Evolutionary conservation across 2,888 invertebrate species (phyloP).

Genomic region (Sympetrum striolatum): DNA sequence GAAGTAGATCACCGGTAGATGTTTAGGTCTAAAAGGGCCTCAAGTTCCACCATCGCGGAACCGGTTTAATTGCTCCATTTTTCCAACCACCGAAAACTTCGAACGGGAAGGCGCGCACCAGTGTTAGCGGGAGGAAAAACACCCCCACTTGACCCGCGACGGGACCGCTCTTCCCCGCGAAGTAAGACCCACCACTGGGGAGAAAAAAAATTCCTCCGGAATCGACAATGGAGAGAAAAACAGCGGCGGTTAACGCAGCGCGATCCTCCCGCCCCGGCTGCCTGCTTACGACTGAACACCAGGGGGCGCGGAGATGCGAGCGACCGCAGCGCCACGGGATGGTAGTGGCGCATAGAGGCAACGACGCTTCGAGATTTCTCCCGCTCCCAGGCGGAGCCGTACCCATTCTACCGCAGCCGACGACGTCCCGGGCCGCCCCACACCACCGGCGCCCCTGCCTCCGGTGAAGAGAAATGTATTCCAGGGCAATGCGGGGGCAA

Average conservation of each 20-base stretch:
- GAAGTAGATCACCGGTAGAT: background rate
- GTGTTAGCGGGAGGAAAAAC: background rate
- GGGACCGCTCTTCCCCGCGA: background rate
- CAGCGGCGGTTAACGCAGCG: background rate
- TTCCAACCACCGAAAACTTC: background rate
- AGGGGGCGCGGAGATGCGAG: conserved; percentile 1
- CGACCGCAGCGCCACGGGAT: conserved; percentile 18
- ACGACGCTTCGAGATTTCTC: background rate
- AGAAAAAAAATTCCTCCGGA: background rate
- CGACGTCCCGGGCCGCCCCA: background rate
- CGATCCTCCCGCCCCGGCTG: conserved; percentile 27
- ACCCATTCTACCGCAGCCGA: background rate
- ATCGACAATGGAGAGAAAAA: background rate
- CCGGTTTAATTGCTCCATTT: background rate
- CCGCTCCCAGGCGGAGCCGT: background rate
- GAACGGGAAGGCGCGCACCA: background rate
- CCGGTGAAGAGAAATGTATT: conserved; percentile 23
- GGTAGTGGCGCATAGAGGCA: conserved; percentile 27
- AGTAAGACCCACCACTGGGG: background rate
- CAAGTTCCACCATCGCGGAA: background rate
- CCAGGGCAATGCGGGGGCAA: conserved; percentile 8
- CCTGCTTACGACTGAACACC: conserved; percentile 18
- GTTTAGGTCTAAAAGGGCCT: background rate
- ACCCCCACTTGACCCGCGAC: background rate
- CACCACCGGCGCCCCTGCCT: conserved; percentile 15